A percentile compares a stretch with the other conserved stretches of the same genome.
Evolutionary conservation across 2,113 vertebrate genomes (phyloP).

Genomic region (Nothobranchius kuhntae): DNA sequence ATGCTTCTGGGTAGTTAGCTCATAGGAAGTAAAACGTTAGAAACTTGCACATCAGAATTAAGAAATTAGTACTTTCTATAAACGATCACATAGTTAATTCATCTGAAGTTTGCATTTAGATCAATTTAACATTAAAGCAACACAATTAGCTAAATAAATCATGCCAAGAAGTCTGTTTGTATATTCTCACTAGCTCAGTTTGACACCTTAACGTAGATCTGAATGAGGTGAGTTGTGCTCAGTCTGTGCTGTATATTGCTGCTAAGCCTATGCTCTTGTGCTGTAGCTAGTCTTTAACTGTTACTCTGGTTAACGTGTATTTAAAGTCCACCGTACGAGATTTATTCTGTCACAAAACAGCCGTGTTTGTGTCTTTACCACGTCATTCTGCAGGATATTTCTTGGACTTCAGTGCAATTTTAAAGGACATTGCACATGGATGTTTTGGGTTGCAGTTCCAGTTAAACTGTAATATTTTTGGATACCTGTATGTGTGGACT

Average conservation of each 20-base stretch:
- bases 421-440: slow-evolving; percentile 2
- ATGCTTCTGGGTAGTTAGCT: neutral
- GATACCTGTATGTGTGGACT: slow-evolving; percentile 20
- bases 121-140: slow-evolving; percentile 5
- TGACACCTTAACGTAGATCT: slow-evolving; percentile 37
- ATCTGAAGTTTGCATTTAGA: slow-evolving; percentile 4
- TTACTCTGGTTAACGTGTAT: slow-evolving; percentile 49
- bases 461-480: slow-evolving; percentile 21
- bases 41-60: neutral
- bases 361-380: slow-evolving; percentile 5
- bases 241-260: slow-evolving; percentile 69
- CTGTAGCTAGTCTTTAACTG: slow-evolving; percentile 44
- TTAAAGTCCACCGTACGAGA: slow-evolving; percentile 42
- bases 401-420: neutral
- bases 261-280: slow-evolving; percentile 55
- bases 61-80: slow-evolving; percentile 12
- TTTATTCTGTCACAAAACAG: slow-evolving; percentile 32
- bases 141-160: neutral
- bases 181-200: slow-evolving; percentile 41
- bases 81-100: slow-evolving; percentile 6
- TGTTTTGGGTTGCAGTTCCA: slow-evolving; percentile 3
- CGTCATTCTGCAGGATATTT: slow-evolving; percentile 25
- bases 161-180: slow-evolving; percentile 7
- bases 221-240: slow-evolving; percentile 41
- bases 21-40: neutral